Base-by-base conservation (phyloP, 2,113 vertebrate species). In the Rhabdomys dilectus region DNA sequence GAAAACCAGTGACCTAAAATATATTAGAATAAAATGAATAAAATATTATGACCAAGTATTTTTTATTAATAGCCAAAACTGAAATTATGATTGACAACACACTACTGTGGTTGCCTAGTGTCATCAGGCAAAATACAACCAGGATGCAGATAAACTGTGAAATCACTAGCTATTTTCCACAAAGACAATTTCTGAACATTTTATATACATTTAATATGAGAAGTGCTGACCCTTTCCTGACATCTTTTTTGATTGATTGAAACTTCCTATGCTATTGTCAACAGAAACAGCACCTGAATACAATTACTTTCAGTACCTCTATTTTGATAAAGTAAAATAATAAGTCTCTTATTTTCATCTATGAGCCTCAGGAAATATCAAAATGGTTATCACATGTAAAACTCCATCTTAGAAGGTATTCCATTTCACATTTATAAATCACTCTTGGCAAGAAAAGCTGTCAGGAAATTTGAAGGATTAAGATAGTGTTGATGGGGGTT, bases 301-400 rank as follows among this genome's bases (percentile, higher is more conserved):
- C 17, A 95, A 91, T 77, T 64, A 15, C 80, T 92, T 87, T 39
- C 60, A 94, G 29, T 15, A 75, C 8, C 34, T 85, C 29, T 92
- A 15, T 89, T 94, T 90, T 94, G 24, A 90, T 84, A 94, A 94
- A 12, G 16, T 29, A 42, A 97, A 91, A 73, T 36, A 93, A 86
- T 48, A 91, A 64, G 16, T 88, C 22, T 60, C 82, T 85, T n/a
- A 51, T 78, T 31, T 6, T 2, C 42, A 51, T 80, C 78, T 1
- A 66, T 51, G 29, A 36, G 26, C 36, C 70, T 72, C 53, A 42
- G 78, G 75, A 94, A 97, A 78, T 88, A 15, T 72, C 13, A 89
- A 95, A 89, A 95, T 85, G 82, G 31, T 48, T 91, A 39, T 68
- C 86, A 95, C 60, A 12, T 78, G 9, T 34, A 84, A 88, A 91